Evolutionary conservation across 2,113 vertebrate species (phyloP), one percentile per base, ranked within the genome.

Genomic region (Anhinga anhinga): DNA sequence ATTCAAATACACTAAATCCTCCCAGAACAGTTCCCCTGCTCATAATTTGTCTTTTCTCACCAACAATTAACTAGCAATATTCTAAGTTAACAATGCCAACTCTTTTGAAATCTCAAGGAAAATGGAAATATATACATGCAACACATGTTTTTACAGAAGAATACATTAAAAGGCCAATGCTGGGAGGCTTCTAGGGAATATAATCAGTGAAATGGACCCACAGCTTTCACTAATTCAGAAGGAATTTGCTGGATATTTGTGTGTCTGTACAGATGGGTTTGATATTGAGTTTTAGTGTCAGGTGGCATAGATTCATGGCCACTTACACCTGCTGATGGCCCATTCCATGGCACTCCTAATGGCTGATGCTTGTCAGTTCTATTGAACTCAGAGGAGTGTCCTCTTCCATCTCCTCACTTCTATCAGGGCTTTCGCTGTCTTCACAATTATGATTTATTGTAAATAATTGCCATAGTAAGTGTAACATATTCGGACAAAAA

Each of bases 1-100:
- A 99, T 99, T 99, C 99, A 99, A 99, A 99, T 99, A 99, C 98
- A 99, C 98, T 98, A 99, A 99, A 99, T 99, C 99, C 99, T 98
- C 98, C 98, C 98, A 98, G 98, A 98, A 98, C 98, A 96, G 97
- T 98, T 98, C 98, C 98, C 98, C 97, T 98, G 99, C 98, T 99
- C 99, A 99, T 99, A 99, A 99, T 99, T 99, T 99, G 99, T 99
- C 99, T 99, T 99, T 99, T 97, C 98, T 98, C 98, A 92, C 98
- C 99, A 98, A 99, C 99, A 99, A 99, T 99, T 99, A 99, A 99
- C 99, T 96, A 97, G 98, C 98, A 98, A 99, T 99, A 98, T 98
- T 98, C 98, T 98, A 99, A 99, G 98, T 99, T 99, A 99, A 99
- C 99, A 98, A 98, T 98, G 99, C 99, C 99, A 99, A 98, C 98